phyloP scores from a whole-genome alignment of 1,140 invertebrate species.

The Drosophila sp. region DNA sequence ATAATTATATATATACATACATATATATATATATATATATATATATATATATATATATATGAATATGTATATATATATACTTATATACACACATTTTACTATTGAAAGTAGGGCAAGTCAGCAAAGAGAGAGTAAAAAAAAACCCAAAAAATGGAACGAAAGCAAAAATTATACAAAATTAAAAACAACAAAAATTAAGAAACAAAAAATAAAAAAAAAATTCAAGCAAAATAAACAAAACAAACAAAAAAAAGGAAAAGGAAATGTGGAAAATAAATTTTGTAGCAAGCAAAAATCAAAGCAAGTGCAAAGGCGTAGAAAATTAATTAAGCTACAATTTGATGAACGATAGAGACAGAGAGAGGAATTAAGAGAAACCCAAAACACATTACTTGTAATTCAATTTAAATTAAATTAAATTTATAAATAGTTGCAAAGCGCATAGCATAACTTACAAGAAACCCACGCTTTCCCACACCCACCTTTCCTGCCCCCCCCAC shows the following conservation, averaged over 20 bases:
- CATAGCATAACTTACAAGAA: slow-evolving; percentile 69
- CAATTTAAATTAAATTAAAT: slow-evolving; percentile 81
- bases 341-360: slow-evolving; percentile 1
- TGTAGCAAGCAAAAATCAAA: slow-evolving; percentile 75
- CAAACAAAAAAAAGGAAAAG: slow-evolving; percentile 43
- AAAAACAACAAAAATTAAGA: slow-evolving; percentile 23
- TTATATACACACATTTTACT: slow-evolving; percentile 76
- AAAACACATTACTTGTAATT: slow-evolving; percentile 69
- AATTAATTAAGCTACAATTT: slow-evolving; percentile 74
- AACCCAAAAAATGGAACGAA: slow-evolving; percentile 46
- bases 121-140: slow-evolving; percentile 46
- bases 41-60: slow-evolving; percentile 73
- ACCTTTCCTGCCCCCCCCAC: slow-evolving; percentile 14
- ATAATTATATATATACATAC: slow-evolving; percentile 69
- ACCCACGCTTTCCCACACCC: slow-evolving; percentile 12
- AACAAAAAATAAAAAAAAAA: slow-evolving; percentile 45
- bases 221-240: slow-evolving; percentile 40
- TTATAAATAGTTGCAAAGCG: slow-evolving; percentile 78
- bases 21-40: slow-evolving; percentile 56
- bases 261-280: slow-evolving; percentile 45
- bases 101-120: slow-evolving; percentile 68
- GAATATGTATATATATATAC: slow-evolving; percentile 49
- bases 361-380: slow-evolving; percentile 34
- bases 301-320: slow-evolving; percentile 67
- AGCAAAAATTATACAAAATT: slow-evolving; percentile 20